Base-by-base conservation (phyloP, 2,797 vertebrate genomes). In the Otolemur crassicaudatus region DNA sequence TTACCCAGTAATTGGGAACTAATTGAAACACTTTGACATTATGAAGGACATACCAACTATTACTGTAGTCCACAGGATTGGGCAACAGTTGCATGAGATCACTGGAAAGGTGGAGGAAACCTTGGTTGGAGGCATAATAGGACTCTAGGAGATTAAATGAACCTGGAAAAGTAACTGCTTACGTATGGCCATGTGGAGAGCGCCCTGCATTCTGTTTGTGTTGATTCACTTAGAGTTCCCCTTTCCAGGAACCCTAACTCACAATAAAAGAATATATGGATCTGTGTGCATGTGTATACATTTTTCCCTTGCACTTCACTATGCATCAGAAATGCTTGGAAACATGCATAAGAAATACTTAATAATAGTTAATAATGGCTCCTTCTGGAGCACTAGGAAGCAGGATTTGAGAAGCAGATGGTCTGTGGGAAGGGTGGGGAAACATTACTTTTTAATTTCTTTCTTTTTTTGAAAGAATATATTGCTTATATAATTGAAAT, bases 401-500 rank as follows among this genome's bases (percentile, higher is more conserved):
- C 12, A 90, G 76, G 25, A 95, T 79, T 87, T 91, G 49, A 46
- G 58, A 95, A 91, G 72, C 96, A 97, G 94, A 97, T 97, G 94
- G 94, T 95, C 91, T 95, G 91, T 97, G 87, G 96, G 96, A 95
- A 95, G 72, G 49, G 43, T 93, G 6, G 31, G 25, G n/a, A 95
- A 91, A 93, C 61, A 96, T 95, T 40, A 88, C 29, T 92, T 94
- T 92, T 69, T 49, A 85, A 83, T 73, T 58, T 83, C 46, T 76
- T 46, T 80, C n/a, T 65, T 81, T 34, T 83, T 82, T 80, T 90
- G 90, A 46, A 87, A 93, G 63, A 95, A 85, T 81, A 10, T 58
- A 83, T 76, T 85, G 75, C 81, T 91, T 97, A 94, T 53, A 67
- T 91, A 96, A 96, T 90, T 84, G 84, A 91, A 92, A 84, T 81